phyloP scores from a whole-genome alignment of 2,797 vertebrate species.

The Ptychobarbus kaznakovi region DNA sequence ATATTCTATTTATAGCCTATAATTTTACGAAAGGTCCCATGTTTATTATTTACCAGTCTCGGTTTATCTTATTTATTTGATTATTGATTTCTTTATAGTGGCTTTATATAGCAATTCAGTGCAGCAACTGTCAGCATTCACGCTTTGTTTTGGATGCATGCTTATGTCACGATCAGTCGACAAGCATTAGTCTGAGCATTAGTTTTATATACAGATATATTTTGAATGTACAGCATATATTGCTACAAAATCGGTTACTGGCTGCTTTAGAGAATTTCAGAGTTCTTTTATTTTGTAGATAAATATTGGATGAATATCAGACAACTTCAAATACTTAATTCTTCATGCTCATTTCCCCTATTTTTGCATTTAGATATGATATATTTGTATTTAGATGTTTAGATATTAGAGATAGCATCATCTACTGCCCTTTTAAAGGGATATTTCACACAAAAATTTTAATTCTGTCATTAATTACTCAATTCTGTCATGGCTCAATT shows the following conservation, averaged over 20 bases:
- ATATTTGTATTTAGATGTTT: conserved; percentile 4
- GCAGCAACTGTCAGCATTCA: not conserved
- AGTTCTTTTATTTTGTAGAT: not conserved
- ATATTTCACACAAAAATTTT: not conserved
- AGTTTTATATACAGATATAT: not conserved
- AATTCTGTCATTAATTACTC: not conserved
- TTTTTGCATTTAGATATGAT: not conserved
- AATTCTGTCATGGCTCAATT: no score
- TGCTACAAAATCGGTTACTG: not conserved
- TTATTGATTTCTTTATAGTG: conserved; percentile 13
- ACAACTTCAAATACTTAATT: not conserved
- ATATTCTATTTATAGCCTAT: not conserved
- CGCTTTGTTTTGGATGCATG: not conserved
- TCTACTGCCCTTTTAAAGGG: not conserved
- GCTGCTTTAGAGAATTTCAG: not conserved
- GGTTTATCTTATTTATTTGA: conserved; percentile 2
- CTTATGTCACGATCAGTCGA: no score
- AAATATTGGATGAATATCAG: not conserved
- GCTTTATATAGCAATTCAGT: conserved; percentile 1
- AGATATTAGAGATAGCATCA: not conserved
- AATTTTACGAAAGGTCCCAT: not conserved
- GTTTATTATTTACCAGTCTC: conserved; percentile 7
- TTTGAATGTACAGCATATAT: not conserved
- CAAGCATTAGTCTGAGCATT: not conserved
- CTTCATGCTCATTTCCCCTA: not conserved